Percentiles rank a stretch among this genome's conserved stretches.
Evolutionary conservation across 2,797 vertebrate species (phyloP).

Genomic region (Periparus ater): DNA sequence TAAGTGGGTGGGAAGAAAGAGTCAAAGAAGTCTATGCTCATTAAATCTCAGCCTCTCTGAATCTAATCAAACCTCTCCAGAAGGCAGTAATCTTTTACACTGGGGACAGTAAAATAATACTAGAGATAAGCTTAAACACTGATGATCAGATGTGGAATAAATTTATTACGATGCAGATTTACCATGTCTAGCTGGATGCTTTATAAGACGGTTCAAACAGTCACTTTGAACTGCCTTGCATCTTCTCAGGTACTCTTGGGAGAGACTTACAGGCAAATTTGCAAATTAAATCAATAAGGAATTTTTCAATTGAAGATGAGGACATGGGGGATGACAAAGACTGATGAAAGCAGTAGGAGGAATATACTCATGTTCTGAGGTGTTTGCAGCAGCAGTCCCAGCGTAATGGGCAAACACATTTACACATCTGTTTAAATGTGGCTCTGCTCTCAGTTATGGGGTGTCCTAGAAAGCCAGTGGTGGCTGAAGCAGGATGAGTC

Average conservation of each 20-base stretch:
- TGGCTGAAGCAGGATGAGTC: not conserved
- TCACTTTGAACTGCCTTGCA: not conserved
- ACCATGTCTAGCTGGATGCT: not conserved
- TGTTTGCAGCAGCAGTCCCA: not conserved
- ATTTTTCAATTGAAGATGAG: slow-evolving; percentile 8
- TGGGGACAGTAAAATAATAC: not conserved
- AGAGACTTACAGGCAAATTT: not conserved
- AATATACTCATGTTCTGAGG: not conserved
- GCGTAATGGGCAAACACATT: not conserved
- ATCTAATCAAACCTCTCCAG: slow-evolving; percentile 19
- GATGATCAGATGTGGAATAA: not conserved
- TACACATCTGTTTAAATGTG: not conserved
- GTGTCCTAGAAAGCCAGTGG: not conserved
- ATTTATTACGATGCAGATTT: not conserved
- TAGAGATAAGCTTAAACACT: not conserved
- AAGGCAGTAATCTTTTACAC: not conserved
- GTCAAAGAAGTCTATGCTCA: not conserved
- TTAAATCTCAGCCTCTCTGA: slow-evolving; percentile 20
- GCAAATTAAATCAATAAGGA: slow-evolving; percentile 25
- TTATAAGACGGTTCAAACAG: not conserved
- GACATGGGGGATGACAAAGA: not conserved
- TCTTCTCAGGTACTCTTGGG: not conserved
- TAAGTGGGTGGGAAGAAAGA: not conserved
- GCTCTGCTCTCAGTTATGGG: not conserved
- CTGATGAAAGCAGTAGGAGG: not conserved